These are phyloP conservation scores for Anastatus disparis DNA, from an alignment of 1,140 invertebrate genomes.

Conservation along the genomic window DNA sequence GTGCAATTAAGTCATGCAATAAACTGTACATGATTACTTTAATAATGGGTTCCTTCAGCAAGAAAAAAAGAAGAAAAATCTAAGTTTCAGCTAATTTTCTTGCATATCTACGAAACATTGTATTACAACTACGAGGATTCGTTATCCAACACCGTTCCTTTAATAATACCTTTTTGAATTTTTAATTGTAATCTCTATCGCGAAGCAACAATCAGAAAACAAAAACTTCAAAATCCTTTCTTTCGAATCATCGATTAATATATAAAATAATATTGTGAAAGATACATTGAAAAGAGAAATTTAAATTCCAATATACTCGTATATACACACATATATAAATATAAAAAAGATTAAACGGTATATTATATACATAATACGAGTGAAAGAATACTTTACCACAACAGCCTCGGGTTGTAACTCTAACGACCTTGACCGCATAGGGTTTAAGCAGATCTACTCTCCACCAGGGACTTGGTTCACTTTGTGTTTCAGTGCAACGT, in stretches of 20 bases:
- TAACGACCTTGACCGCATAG: constrained; percentile 84
- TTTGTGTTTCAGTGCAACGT: constrained; percentile 88
- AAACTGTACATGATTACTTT: not conserved
- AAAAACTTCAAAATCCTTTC: too few relatives aligned
- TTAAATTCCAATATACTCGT: too few relatives aligned
- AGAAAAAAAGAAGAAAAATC: not conserved
- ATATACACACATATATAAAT: too few relatives aligned
- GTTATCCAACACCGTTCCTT: not conserved
- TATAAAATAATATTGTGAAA: too few relatives aligned
- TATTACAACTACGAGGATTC: not conserved
- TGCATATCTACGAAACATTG: not conserved
- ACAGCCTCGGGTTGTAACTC: constrained; percentile 87
- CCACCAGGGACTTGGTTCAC: constrained; percentile 92
- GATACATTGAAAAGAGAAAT: too few relatives aligned
- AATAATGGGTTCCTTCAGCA: not conserved
- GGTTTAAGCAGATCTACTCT: constrained; percentile 85
- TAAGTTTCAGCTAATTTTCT: not conserved
- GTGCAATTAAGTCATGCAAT: not conserved
- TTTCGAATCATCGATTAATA: too few relatives aligned
- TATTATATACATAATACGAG: too few relatives aligned
- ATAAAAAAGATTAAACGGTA: too few relatives aligned
- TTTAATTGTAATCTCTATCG: too few relatives aligned
- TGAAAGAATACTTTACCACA: constrained; percentile 72
- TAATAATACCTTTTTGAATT: not conserved
- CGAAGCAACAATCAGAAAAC: too few relatives aligned